Percentiles rank a stretch among this genome's conserved stretches.
Conservation (phyloP, 2,888 invertebrate species). For the Diaprepes abbreviatus region DNA sequence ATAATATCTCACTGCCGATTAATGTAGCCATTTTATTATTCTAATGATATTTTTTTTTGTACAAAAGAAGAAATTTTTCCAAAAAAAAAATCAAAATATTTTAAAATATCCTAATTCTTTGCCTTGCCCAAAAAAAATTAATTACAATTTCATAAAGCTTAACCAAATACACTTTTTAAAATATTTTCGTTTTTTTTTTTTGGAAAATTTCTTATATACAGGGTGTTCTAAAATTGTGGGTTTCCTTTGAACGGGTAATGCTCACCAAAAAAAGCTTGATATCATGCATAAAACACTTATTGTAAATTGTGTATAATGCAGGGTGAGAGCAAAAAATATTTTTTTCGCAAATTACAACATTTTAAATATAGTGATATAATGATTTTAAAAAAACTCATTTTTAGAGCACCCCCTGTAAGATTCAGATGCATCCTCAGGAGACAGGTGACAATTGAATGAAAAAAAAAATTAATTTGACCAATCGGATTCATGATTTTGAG, state of each 20-base stretch:
- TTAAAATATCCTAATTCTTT: background rate
- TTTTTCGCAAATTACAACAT: background rate
- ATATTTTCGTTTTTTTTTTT: background rate
- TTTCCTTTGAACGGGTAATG: background rate
- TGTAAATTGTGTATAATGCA: no score
- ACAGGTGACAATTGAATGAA: no score
- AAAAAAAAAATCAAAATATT: background rate
- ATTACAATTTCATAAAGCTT: background rate
- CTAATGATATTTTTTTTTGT: background rate
- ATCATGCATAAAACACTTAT: no score
- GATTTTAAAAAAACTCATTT: no score
- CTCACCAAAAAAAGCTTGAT: background rate
- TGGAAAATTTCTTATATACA: conserved; percentile 8
- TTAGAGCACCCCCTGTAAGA: no score
- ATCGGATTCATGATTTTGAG: no score
- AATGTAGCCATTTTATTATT: background rate
- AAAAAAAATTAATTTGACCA: no score
- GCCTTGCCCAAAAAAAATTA: background rate
- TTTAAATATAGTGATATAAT: background rate
- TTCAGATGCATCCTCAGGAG: no score
- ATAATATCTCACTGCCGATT: conserved; percentile 7
- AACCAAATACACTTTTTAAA: background rate
- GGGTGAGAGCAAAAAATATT: background rate
- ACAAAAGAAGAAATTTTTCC: background rate
- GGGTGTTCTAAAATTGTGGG: no score